A percentile compares a stretch with the other conserved stretches of the same genome.
phyloP scores from a whole-genome alignment of 2,888 invertebrate species.

The Drosophila kanekoi region DNA sequence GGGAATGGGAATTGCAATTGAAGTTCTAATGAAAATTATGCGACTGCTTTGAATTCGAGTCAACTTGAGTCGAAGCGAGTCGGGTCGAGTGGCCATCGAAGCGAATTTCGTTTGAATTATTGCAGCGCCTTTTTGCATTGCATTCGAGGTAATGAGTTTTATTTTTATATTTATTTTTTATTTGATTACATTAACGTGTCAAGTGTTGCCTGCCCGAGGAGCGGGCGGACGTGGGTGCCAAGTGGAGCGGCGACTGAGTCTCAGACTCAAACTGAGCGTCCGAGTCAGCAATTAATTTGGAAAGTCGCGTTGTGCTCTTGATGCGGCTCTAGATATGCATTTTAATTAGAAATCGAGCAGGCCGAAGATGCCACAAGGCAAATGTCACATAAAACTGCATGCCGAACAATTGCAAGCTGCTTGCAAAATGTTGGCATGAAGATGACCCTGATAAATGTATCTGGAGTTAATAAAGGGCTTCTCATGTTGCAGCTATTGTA shows the following conservation, averaged over 20 bases:
- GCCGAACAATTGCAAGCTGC: conserved; percentile 39
- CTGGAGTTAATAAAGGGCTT: not conserved
- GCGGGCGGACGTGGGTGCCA: conserved; percentile 4
- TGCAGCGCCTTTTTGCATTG: conserved; percentile 31
- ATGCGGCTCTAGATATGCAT: conserved; percentile 43
- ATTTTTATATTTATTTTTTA: conserved; percentile 32
- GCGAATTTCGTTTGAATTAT: conserved; percentile 62
- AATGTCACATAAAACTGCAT: conserved; percentile 45
- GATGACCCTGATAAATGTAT: conserved; percentile 19
- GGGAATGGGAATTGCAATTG: conserved; percentile 38
- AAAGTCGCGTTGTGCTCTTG: conserved; percentile 54
- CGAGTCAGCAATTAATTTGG: conserved; percentile 71
- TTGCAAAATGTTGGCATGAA: conserved; percentile 24
- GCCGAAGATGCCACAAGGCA: conserved; percentile 18
- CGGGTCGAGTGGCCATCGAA: conserved; percentile 44
- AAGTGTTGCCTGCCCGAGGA: conserved; percentile 48
- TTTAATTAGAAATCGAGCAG: conserved; percentile 64
- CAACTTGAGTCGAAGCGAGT: conserved; percentile 10
- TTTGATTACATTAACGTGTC: conserved; percentile 60
- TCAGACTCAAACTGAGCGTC: conserved; percentile 12
- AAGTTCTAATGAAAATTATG: conserved; percentile 49
- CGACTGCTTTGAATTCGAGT: conserved; percentile 23
- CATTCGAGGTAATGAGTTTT: conserved; percentile 60
- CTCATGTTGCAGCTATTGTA: too few species aligned
- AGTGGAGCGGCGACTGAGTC: conserved; percentile 17